Evolutionary conservation across 2,797 vertebrate genomes (phyloP).

Genomic region (Mastacembelus armatus): DNA sequence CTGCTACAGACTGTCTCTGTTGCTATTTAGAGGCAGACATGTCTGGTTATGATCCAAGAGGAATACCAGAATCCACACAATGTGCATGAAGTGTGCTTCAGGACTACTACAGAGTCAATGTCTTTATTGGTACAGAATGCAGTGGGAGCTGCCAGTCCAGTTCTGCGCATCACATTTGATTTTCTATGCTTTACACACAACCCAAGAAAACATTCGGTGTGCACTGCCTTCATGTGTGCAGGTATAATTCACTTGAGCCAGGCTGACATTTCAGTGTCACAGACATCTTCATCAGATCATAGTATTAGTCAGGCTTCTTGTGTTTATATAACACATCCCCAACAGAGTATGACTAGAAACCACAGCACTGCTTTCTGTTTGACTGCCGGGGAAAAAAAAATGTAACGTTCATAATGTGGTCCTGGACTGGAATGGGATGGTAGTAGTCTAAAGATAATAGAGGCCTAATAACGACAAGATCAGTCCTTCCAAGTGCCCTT

Average conservation of each 20-base stretch:
- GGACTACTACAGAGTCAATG: conserved; percentile 36
- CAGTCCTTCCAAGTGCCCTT: conserved; percentile 43
- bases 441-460: conserved; percentile 33
- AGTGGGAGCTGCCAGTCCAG: conserved; percentile 34
- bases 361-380: conserved; percentile 30
- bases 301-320: conserved; percentile 18
- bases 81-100: conserved; percentile 60
- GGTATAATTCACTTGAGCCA: conserved; percentile 46
- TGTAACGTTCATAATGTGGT: conserved; percentile 15
- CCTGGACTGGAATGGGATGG: not conserved
- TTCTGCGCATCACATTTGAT: conserved; percentile 40
- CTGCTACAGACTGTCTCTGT: conserved; percentile 37
- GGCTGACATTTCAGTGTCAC: conserved; percentile 48
- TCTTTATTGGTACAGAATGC: conserved; percentile 25
- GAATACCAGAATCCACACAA: conserved; percentile 51
- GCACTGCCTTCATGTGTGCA: conserved; percentile 24
- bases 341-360: conserved; percentile 34
- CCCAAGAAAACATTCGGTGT: conserved; percentile 22
- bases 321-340: conserved; percentile 49
- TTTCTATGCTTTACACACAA: conserved; percentile 39
- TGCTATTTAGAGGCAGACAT: conserved; percentile 47
- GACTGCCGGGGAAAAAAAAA: conserved; percentile 21
- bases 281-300: conserved; percentile 43
- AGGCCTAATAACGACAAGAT: no score
- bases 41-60: conserved; percentile 52